A percentile compares a stretch with the other conserved stretches of the same genome.
These are phyloP conservation scores for Apodemia zela DNA, from an alignment of 2,888 invertebrate species.

Conservation along the genomic window DNA sequence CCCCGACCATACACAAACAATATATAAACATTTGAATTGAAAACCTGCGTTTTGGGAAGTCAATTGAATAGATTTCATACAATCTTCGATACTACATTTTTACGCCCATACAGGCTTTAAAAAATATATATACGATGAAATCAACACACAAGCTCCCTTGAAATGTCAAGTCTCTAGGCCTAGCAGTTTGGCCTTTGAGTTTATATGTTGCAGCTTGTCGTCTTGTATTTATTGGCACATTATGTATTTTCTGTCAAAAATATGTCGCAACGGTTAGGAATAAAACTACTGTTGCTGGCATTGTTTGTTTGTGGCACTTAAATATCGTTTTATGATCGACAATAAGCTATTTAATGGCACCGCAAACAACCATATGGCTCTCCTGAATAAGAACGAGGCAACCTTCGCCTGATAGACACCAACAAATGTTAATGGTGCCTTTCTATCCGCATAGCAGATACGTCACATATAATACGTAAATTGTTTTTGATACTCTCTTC, in stretches of 20 bases:
- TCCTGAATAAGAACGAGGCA: too few relatives aligned
- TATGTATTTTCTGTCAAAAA: neutral
- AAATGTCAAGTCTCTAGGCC: constrained; percentile 5
- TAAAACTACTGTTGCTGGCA: neutral
- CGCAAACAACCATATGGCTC: too few relatives aligned
- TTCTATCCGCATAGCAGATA: neutral
- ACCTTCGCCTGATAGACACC: neutral
- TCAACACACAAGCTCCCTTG: neutral
- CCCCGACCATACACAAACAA: too few relatives aligned
- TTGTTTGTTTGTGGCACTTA: neutral
- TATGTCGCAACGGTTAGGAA: neutral
- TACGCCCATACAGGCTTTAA: too few relatives aligned
- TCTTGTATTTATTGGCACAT: neutral
- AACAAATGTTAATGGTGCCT: neutral
- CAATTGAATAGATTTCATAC: too few relatives aligned
- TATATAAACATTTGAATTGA: too few relatives aligned
- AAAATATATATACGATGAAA: too few relatives aligned
- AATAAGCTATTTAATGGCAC: neutral
- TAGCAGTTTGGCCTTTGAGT: neutral
- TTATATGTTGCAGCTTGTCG: neutral
- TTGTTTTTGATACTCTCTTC: too few relatives aligned
- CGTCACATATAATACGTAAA: too few relatives aligned
- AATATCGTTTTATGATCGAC: neutral
- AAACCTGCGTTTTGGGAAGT: too few relatives aligned
- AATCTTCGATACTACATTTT: too few relatives aligned